Percentiles rank a stretch among this genome's conserved stretches.
Evolutionary conservation across 2,888 invertebrate species (phyloP).

Genomic region (Lypha dubia): DNA sequence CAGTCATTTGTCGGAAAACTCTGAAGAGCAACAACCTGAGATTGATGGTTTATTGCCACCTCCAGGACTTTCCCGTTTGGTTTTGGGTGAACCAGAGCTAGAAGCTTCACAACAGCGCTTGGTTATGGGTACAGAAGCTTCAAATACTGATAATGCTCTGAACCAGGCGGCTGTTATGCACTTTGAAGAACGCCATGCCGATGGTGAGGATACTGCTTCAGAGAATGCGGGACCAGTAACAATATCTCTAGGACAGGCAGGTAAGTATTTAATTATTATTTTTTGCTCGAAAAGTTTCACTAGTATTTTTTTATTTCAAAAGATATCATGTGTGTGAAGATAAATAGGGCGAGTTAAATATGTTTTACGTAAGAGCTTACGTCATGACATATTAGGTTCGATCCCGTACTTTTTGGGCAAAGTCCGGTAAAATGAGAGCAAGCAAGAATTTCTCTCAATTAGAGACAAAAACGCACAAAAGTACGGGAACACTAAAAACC

Average conservation of each 20-base stretch:
- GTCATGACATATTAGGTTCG: too few species aligned
- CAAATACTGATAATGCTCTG: constrained; percentile 84
- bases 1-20: constrained; percentile 87
- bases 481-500: too few species aligned
- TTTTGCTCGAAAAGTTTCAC: not conserved
- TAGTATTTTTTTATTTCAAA: not conserved
- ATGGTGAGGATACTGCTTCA: constrained; percentile 82
- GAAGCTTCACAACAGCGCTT: constrained; percentile 82
- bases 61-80: constrained; percentile 87
- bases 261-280: constrained; percentile 29
- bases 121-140: constrained; percentile 83
- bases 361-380: too few species aligned
- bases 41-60: constrained; percentile 85
- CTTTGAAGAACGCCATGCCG: constrained; percentile 83
- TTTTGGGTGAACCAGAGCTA: constrained; percentile 87
- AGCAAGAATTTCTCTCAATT: too few species aligned
- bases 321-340: too few species aligned
- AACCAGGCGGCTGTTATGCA: constrained; percentile 84
- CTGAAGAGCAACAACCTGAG: constrained; percentile 78
- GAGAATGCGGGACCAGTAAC: constrained; percentile 70
- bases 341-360: too few species aligned
- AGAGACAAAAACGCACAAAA: too few species aligned
- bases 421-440: too few species aligned
- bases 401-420: too few species aligned
- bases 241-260: constrained; percentile 33